phyloP scores from a whole-genome alignment of 2,113 vertebrate species.

The Peromyscus californicus region DNA sequence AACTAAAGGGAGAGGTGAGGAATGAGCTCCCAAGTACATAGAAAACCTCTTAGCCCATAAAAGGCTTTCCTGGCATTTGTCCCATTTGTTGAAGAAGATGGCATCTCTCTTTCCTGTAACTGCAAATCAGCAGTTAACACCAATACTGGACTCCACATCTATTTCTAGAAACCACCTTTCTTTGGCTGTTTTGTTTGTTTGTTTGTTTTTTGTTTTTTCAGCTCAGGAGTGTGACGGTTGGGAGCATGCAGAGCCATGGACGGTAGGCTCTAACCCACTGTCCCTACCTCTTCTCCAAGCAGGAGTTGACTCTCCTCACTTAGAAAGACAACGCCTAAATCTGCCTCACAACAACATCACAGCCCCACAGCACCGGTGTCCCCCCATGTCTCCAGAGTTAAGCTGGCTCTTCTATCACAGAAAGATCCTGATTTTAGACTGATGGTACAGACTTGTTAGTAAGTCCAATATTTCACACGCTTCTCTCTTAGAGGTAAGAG shows the following conservation, averaged over 20 bases:
- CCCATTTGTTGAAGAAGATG: slow-evolving; percentile 51
- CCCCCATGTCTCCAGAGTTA: background rate
- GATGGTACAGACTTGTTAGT: background rate
- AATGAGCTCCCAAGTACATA: background rate
- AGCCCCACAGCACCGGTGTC: too few species aligned
- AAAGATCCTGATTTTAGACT: background rate
- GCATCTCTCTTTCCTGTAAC: slow-evolving; percentile 18
- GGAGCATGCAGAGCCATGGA: background rate
- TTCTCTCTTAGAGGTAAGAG: background rate
- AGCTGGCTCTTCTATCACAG: background rate
- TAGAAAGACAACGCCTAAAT: background rate
- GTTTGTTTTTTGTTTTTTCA: slow-evolving; percentile 52
- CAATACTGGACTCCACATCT: background rate
- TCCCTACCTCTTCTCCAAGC: background rate
- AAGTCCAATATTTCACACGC: background rate
- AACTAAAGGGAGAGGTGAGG: background rate
- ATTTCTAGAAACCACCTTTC: slow-evolving; percentile 39
- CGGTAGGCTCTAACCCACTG: background rate
- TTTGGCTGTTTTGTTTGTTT: background rate
- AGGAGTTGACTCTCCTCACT: slow-evolving; percentile 1
- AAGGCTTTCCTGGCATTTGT: slow-evolving; percentile 26
- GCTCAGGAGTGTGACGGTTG: background rate
- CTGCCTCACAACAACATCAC: background rate
- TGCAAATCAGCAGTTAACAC: slow-evolving; percentile 34
- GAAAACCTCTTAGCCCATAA: slow-evolving; percentile 34